These are phyloP conservation scores for Drosophila tristis DNA, from an alignment of 1,140 invertebrate genomes.

Conservation along the genomic window DNA sequence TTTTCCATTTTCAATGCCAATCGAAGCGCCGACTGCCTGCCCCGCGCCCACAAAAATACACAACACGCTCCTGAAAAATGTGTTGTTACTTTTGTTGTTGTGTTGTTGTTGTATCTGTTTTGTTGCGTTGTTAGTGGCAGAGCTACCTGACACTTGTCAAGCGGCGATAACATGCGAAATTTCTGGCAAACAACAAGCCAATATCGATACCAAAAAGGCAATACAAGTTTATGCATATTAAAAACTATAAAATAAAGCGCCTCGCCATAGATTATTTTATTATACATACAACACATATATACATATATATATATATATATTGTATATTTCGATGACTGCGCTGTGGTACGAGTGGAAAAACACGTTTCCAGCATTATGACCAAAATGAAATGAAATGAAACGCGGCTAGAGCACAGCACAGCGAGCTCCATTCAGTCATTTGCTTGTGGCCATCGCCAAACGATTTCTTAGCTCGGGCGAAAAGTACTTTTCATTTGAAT, in stretches of 20 bases:
- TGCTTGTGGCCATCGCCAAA: conserved; percentile 10
- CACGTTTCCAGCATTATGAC: conserved; percentile 66
- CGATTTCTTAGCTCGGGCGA: conserved; percentile 35
- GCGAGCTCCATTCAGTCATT: conserved; percentile 1
- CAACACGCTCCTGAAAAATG: conserved; percentile 65
- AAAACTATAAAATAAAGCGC: conserved; percentile 57
- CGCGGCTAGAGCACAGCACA: conserved; percentile 9
- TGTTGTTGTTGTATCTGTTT: conserved; percentile 13
- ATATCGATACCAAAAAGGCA: conserved; percentile 51
- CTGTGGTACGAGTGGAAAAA: conserved; percentile 47
- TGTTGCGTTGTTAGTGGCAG: conserved; percentile 17
- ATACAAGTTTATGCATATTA: conserved; percentile 79
- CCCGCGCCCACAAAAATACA: conserved; percentile 13
- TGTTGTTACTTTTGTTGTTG: conserved; percentile 26
- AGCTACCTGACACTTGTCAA: conserved; percentile 72
- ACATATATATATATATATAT: conserved; percentile 28
- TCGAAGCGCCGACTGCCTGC: background rate
- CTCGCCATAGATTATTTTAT: conserved; percentile 68
- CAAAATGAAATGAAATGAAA: conserved; percentile 44
- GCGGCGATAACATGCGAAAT: conserved; percentile 79
- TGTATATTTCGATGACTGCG: conserved; percentile 29
- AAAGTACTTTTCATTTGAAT: conserved; percentile 31
- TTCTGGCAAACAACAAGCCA: conserved; percentile 40
- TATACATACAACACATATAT: conserved; percentile 40
- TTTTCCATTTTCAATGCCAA: conserved; percentile 51